Percentiles rank a stretch among this genome's conserved stretches.
phyloP scores from a whole-genome alignment of 2,113 vertebrate species.

The Sardina pilchardus region DNA sequence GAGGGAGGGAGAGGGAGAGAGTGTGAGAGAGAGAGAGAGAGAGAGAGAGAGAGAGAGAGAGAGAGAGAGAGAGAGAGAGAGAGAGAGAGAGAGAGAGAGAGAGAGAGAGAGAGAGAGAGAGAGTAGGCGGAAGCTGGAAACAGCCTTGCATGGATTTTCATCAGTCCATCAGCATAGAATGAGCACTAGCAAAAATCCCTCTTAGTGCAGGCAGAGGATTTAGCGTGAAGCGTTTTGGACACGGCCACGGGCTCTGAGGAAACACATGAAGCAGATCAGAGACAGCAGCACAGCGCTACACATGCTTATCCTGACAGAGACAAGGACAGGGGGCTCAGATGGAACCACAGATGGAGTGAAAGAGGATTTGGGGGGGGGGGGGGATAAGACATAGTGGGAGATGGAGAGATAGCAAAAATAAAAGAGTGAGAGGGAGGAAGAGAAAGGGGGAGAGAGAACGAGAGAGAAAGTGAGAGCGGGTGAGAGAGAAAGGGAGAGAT shows the following conservation, averaged over 20 bases:
- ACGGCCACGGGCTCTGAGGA: neutral
- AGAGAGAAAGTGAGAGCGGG: neutral
- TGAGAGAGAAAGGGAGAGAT: conserved; percentile 20
- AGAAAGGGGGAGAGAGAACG: neutral
- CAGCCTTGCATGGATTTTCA: neutral
- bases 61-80: neutral
- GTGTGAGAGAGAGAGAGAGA: no score
- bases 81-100: no score
- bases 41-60: no score
- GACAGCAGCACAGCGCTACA: neutral
- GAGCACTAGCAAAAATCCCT: neutral
- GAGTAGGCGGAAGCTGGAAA: neutral
- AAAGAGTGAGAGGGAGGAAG: neutral
- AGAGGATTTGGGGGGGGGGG: neutral
- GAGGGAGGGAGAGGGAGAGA: no score
- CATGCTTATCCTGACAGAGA: neutral
- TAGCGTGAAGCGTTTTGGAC: neutral
- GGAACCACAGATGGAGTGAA: neutral
- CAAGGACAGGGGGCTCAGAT: neutral
- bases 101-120: neutral
- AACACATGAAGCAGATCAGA: neutral
- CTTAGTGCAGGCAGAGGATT: neutral
- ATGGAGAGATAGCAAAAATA: neutral
- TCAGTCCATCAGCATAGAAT: neutral
- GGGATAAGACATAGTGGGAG: neutral